A percentile compares a stretch with the other conserved stretches of the same genome.
Conservation (phyloP, 2,113 vertebrate species). For the Callopanchax toddi region DNA sequence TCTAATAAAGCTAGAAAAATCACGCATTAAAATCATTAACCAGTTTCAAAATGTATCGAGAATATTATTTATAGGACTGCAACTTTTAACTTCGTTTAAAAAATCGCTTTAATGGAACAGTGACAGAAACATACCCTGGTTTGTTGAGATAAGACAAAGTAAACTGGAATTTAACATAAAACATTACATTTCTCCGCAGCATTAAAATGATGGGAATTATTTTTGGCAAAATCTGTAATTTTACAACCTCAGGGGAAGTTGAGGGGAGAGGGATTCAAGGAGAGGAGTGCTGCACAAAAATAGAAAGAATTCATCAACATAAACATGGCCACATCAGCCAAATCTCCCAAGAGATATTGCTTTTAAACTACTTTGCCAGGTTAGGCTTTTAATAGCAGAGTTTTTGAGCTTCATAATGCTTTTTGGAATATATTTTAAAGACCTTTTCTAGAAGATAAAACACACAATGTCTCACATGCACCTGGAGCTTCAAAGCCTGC, state of each 20-base stretch:
- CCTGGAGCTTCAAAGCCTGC: conserved; percentile 71
- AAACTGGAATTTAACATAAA: conserved; percentile 1
- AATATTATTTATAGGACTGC: no score
- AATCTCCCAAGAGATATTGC: not conserved
- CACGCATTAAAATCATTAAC: not conserved
- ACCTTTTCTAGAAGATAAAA: conserved; percentile 49
- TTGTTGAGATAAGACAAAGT: not conserved
- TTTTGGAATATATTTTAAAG: conserved; percentile 38
- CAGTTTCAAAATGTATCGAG: no score
- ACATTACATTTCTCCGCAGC: conserved; percentile 3
- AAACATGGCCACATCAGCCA: not conserved
- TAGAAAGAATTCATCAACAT: conserved; percentile 17
- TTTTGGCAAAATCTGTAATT: conserved; percentile 31
- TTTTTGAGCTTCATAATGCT: conserved; percentile 36
- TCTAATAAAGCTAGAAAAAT: not conserved
- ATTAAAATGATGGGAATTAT: conserved; percentile 1
- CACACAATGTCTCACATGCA: conserved; percentile 60
- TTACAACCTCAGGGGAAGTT: conserved; percentile 22
- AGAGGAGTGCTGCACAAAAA: not conserved
- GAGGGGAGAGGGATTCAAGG: not conserved
- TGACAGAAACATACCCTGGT: no score
- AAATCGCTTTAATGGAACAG: no score
- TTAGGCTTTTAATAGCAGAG: conserved; percentile 32
- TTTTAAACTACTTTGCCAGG: not conserved
- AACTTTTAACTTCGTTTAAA: no score